phyloP scores from a whole-genome alignment of 2,113 vertebrate genomes.

The Cettia cetti region DNA sequence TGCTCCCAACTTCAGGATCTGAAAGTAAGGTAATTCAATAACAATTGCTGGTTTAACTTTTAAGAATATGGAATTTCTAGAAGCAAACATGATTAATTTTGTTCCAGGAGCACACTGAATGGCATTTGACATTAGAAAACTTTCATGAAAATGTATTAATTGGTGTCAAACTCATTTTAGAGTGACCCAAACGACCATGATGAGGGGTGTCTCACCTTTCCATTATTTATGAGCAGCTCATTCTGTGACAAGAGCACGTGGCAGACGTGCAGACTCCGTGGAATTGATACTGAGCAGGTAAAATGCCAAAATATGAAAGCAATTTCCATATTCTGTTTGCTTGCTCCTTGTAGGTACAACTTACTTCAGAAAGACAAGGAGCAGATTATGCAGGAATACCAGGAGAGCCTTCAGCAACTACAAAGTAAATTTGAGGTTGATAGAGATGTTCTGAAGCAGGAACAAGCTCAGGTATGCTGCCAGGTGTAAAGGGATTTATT shows the following conservation, averaged over 20 bases:
- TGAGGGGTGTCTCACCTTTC: neutral
- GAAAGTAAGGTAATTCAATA: constrained; percentile 76
- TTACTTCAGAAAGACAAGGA: constrained; percentile 82
- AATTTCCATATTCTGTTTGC: neutral
- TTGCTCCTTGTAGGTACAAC: constrained; percentile 67
- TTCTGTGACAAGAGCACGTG: neutral
- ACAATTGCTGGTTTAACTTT: neutral
- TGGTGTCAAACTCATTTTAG: neutral
- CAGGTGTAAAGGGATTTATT: neutral
- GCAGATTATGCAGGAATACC: constrained; percentile 69
- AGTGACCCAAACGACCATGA: neutral
- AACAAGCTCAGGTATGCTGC: constrained; percentile 83
- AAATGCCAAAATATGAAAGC: neutral
- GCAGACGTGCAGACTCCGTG: neutral
- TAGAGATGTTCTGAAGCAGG: constrained; percentile 79
- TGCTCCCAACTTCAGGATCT: constrained; percentile 84
- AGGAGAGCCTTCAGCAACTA: constrained; percentile 76
- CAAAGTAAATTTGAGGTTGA: constrained; percentile 79
- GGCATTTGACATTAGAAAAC: neutral
- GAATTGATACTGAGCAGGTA: neutral
- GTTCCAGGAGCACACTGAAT: neutral
- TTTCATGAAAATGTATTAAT: neutral
- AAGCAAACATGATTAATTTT: neutral
- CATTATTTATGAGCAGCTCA: neutral
- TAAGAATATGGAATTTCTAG: neutral